A percentile compares a stretch with the other conserved stretches of the same genome.
Evolutionary conservation across 2,888 invertebrate genomes (phyloP).

Genomic region (Pristionchus mayeri): DNA sequence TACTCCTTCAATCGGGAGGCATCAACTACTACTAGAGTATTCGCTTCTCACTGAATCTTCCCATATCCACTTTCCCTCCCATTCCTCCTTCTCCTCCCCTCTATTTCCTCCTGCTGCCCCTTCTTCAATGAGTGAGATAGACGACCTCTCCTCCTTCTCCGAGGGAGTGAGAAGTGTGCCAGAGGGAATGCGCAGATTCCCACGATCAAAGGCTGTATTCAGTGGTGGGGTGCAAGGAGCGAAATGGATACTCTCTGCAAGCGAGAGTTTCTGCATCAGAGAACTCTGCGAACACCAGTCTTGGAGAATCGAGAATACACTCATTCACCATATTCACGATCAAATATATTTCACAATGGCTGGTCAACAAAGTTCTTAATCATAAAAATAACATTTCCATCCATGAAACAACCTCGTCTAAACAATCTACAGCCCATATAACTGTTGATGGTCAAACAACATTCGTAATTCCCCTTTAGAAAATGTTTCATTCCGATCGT

Average conservation of each 20-base stretch:
- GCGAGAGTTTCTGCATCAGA: not conserved
- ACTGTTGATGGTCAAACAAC: too few relatives aligned
- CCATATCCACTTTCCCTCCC: constrained; percentile 40
- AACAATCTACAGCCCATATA: too few relatives aligned
- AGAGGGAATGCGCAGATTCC: not conserved
- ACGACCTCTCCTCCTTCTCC: constrained; percentile 3
- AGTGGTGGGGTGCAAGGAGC: not conserved
- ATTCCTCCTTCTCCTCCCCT: not conserved
- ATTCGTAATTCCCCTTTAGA: not conserved
- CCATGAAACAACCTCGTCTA: too few relatives aligned
- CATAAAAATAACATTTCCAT: too few relatives aligned
- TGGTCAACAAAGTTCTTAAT: too few relatives aligned
- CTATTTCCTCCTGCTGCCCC: constrained; percentile 27
- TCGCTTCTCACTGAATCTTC: constrained; percentile 3
- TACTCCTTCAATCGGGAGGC: not conserved
- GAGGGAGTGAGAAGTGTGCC: not conserved
- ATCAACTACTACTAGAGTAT: constrained; percentile 28
- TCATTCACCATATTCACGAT: too few relatives aligned
- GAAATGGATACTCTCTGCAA: not conserved
- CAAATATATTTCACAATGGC: too few relatives aligned
- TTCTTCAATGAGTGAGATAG: constrained; percentile 38
- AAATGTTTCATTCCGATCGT: not conserved
- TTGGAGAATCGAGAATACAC: too few relatives aligned
- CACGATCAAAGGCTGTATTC: constrained; percentile 1
- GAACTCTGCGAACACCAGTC: too few relatives aligned